phyloP scores from a whole-genome alignment of 1,140 invertebrate species.

The Pseudoatta argentina region DNA sequence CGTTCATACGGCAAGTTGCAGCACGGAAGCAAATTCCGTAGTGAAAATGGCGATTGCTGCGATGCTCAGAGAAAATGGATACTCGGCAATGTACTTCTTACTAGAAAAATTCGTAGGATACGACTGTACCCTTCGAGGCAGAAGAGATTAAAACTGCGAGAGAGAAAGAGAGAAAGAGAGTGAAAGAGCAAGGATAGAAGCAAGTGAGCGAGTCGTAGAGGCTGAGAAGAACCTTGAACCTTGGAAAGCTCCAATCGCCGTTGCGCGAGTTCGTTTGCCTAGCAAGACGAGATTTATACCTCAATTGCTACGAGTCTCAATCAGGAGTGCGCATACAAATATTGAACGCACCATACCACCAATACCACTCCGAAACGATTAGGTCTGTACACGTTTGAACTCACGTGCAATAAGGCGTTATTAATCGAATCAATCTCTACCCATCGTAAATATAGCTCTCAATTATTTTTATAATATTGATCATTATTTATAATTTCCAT shows the following conservation, averaged over 20 bases:
- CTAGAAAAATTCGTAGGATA: constrained; percentile 70
- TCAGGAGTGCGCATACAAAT: constrained; percentile 36
- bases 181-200: background rate
- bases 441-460: constrained; percentile 16
- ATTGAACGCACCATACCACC: constrained; percentile 19
- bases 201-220: constrained; percentile 26
- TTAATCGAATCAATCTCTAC: constrained; percentile 54
- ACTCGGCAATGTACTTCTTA: constrained; percentile 68
- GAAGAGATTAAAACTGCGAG: constrained; percentile 64
- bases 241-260: constrained; percentile 34
- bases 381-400: background rate
- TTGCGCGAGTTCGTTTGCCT: constrained; percentile 67
- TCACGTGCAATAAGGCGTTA: constrained; percentile 17
- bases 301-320: constrained; percentile 44
- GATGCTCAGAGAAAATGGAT: constrained; percentile 69
- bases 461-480: constrained; percentile 17
- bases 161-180: background rate
- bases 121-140: constrained; percentile 17
- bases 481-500: constrained; percentile 52
- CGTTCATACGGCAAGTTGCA: constrained; percentile 26
- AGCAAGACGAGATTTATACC: constrained; percentile 61
- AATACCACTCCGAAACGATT: constrained; percentile 24
- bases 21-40: constrained; percentile 64
- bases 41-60: constrained; percentile 42
- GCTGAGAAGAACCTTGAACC: constrained; percentile 66